Evolutionary conservation across 2,888 invertebrate genomes (phyloP).

Genomic region (Cephalotes varians): DNA sequence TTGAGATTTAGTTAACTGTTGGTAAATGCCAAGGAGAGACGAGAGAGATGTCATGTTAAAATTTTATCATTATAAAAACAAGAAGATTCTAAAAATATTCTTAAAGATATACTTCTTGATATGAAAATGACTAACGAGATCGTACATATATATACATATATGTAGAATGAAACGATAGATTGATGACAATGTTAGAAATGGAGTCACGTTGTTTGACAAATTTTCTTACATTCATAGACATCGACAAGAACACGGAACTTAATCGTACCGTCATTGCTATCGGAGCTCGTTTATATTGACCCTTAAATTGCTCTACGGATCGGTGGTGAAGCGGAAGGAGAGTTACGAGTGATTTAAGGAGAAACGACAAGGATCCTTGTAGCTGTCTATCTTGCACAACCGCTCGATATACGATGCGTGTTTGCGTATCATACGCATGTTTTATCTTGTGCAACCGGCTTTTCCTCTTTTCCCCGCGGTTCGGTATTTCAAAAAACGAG

Average conservation of each 20-base stretch:
- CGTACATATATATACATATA: background rate
- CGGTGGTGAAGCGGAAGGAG: constrained; percentile 17
- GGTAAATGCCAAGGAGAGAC: background rate
- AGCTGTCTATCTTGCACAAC: constrained; percentile 30
- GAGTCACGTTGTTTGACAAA: constrained; percentile 30
- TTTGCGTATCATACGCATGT: constrained; percentile 29
- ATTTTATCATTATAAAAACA: background rate
- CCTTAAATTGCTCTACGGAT: constrained; percentile 47
- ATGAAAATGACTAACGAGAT: background rate
- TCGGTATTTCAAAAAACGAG: constrained; percentile 4
- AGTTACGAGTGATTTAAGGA: constrained; percentile 36
- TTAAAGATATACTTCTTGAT: background rate
- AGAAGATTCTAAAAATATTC: background rate
- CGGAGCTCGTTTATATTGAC: constrained; percentile 36
- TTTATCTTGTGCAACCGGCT: constrained; percentile 38
- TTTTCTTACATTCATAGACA: constrained; percentile 19
- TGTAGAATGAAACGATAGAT: background rate
- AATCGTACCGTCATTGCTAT: background rate
- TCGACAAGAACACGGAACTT: background rate
- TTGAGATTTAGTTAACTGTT: background rate
- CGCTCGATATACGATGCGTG: constrained; percentile 37
- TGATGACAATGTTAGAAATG: background rate
- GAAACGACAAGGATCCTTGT: constrained; percentile 47
- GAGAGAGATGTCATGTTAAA: background rate
- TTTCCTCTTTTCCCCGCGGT: constrained; percentile 23